Conservation (phyloP, 2,888 invertebrate species). For the Cyaniris semiargus region DNA sequence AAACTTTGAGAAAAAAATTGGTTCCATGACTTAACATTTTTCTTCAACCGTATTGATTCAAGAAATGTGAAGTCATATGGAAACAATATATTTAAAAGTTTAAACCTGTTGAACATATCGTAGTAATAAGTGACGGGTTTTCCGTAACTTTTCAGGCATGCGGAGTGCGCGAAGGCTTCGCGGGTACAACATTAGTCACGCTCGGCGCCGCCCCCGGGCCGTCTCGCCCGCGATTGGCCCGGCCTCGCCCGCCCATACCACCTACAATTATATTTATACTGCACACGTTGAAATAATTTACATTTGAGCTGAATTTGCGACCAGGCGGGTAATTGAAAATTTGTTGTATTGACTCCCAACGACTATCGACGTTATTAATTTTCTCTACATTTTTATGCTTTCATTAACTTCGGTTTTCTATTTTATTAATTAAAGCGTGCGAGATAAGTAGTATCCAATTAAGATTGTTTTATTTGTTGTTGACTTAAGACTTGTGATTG, state of each 20-base stretch:
- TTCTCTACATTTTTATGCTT: constrained; percentile 51
- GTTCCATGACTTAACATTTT: too few species aligned
- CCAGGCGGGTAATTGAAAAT: constrained; percentile 79
- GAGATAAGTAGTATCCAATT: background rate
- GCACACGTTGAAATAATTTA: constrained; percentile 78
- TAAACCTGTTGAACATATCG: background rate
- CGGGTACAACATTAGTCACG: constrained; percentile 73
- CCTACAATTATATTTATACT: constrained; percentile 80
- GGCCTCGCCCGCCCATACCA: constrained; percentile 63
- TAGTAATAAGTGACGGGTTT: background rate
- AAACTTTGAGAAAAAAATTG: too few species aligned
- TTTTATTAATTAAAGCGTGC: constrained; percentile 39
- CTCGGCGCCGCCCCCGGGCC: constrained; percentile 67
- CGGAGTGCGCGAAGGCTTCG: constrained; percentile 69
- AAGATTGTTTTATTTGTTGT: constrained; percentile 1
- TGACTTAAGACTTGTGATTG: background rate
- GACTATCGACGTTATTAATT: constrained; percentile 57
- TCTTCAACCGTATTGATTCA: too few species aligned
- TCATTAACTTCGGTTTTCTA: constrained; percentile 36
- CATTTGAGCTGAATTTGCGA: constrained; percentile 80
- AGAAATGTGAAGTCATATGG: too few species aligned
- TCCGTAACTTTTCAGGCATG: constrained; percentile 44
- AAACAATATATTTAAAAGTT: too few species aligned
- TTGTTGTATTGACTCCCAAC: constrained; percentile 76
- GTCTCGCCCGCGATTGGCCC: constrained; percentile 63